Conservation (phyloP, 2,113 vertebrate genomes). For the Paramisgurnus dabryanus region DNA sequence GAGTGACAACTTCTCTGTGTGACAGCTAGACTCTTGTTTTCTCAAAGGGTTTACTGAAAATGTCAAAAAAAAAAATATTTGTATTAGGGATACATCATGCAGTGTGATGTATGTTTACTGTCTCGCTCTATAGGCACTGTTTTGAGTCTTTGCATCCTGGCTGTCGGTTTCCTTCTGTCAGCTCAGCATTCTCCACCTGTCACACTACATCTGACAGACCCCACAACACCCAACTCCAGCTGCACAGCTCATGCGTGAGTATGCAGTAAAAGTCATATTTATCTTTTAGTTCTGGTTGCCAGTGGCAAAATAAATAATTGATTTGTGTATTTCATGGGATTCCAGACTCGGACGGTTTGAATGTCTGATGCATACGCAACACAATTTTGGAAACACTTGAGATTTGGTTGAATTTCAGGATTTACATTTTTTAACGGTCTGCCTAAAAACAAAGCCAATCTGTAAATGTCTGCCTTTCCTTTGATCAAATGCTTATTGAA, state of each 20-base stretch:
- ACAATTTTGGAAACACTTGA: constrained; percentile 2
- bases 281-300: neutral
- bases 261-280: neutral
- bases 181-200: constrained; percentile 89
- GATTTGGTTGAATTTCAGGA: no score
- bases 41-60: no score
- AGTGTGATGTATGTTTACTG: neutral
- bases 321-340: neutral
- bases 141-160: constrained; percentile 86
- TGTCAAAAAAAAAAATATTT: no score
- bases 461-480: no score
- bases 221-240: constrained; percentile 81
- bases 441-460: no score
- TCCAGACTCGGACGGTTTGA: no score
- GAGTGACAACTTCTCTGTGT: neutral
- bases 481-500: no score
- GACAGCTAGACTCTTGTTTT: neutral
- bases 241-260: constrained; percentile 91
- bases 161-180: constrained; percentile 88
- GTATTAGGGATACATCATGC: neutral
- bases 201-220: constrained; percentile 82
- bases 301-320: neutral
- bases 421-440: no score
- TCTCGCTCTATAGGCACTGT: constrained; percentile 80
- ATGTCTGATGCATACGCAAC: neutral